These are phyloP conservation scores for Pionites leucogaster DNA, from an alignment of 2,113 vertebrate species.

Conservation along the genomic window DNA sequence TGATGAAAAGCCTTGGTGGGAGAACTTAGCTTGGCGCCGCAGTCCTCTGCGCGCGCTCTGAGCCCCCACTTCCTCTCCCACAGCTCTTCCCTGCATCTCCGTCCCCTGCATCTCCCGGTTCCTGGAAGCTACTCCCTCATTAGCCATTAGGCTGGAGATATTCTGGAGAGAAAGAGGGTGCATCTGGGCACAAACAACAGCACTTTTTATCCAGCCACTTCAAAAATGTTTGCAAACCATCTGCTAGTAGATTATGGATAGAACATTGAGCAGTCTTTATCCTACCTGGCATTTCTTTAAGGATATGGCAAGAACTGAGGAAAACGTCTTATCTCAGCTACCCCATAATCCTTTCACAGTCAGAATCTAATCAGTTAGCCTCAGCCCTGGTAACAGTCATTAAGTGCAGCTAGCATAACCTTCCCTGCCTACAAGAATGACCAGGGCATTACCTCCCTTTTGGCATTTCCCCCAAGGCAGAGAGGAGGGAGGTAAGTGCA, in stretches of 20 bases:
- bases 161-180: neutral
- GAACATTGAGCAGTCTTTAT: neutral
- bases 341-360: neutral
- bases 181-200: neutral
- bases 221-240: neutral
- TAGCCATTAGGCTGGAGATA: neutral
- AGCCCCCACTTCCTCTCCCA: neutral
- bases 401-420: neutral
- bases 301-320: neutral
- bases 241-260: neutral
- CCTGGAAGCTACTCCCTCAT: accelerated
- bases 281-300: neutral
- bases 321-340: neutral
- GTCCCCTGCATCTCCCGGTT: neutral
- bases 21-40: neutral
- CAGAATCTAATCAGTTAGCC: neutral
- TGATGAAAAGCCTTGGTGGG: accelerated
- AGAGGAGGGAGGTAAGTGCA: accelerated
- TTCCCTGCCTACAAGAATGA: neutral
- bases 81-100: neutral
- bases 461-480: neutral
- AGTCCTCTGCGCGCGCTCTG: neutral
- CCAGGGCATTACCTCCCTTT: neutral
- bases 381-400: neutral
- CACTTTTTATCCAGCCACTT: neutral